Conservation (phyloP, 2,888 invertebrate species). For the Catocala nupta region DNA sequence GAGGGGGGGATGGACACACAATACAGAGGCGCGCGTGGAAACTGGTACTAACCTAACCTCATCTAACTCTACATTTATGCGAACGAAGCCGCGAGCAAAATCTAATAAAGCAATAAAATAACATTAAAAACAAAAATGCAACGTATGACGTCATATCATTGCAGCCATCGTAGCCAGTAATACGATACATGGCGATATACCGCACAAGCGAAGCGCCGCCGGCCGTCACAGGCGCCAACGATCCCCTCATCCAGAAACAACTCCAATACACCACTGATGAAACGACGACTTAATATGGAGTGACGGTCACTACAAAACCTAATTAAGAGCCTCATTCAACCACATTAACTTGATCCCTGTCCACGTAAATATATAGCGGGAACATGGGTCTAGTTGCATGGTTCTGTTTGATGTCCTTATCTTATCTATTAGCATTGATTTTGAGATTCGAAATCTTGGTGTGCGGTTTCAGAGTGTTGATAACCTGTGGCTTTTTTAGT, state of each 20-base stretch:
- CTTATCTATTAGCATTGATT: constrained; percentile 83
- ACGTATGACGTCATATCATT: constrained; percentile 37
- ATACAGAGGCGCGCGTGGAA: too few species aligned
- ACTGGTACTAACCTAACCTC: too few species aligned
- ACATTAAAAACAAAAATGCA: background rate
- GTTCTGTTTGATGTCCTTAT: constrained; percentile 70
- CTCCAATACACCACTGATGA: constrained; percentile 74
- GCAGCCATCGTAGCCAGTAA: constrained; percentile 62
- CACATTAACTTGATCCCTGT: constrained; percentile 56
- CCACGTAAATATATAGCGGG: constrained; percentile 9
- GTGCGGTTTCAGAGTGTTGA: constrained; percentile 77
- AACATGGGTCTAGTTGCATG: constrained; percentile 53
- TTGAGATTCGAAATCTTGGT: constrained; percentile 79
- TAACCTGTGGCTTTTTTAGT: constrained; percentile 57
- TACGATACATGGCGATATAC: constrained; percentile 74
- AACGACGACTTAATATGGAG: constrained; percentile 82
- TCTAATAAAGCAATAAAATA: too few species aligned
- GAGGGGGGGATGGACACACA: too few species aligned
- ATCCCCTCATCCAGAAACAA: constrained; percentile 80
- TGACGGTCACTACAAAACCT: constrained; percentile 84
- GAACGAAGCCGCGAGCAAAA: too few species aligned
- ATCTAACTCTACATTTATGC: too few species aligned
- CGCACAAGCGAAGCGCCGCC: constrained; percentile 75
- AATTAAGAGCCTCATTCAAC: constrained; percentile 76
- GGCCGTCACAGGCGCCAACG: constrained; percentile 75